Evolutionary conservation across 2,888 invertebrate species (phyloP).

Genomic region (Opisthograptis luteolata): DNA sequence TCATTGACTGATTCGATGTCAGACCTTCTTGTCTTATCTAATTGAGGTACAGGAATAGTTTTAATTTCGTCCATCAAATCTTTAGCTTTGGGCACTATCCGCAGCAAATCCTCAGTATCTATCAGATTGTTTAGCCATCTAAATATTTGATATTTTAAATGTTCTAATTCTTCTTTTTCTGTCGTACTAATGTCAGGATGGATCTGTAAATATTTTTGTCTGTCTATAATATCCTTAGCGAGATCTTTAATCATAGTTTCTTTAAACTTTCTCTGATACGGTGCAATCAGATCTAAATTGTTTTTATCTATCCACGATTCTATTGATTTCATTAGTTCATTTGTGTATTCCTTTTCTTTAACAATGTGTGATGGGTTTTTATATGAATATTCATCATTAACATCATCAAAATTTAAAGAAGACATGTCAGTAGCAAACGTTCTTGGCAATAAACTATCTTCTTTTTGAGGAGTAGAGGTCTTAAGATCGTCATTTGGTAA

Average conservation of each 20-base stretch:
- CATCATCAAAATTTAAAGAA: slow-evolving; percentile 17
- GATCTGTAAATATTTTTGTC: slow-evolving; percentile 60
- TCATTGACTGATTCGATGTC: slow-evolving; percentile 26
- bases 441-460: slow-evolving; percentile 24
- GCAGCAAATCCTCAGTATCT: slow-evolving; percentile 35
- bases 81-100: slow-evolving; percentile 36
- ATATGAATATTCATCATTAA: no score
- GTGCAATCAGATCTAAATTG: slow-evolving; percentile 15
- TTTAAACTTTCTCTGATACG: not conserved
- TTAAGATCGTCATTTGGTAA: slow-evolving; percentile 25
- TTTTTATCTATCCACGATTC: slow-evolving; percentile 42
- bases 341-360: slow-evolving; percentile 36
- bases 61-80: slow-evolving; percentile 42
- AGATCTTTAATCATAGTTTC: slow-evolving; percentile 43
- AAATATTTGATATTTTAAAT: slow-evolving; percentile 68
- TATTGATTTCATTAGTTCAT: slow-evolving; percentile 35
- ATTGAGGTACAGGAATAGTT: slow-evolving; percentile 31
- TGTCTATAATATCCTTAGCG: slow-evolving; percentile 63
- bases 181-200: slow-evolving; percentile 42
- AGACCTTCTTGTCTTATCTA: slow-evolving; percentile 25
- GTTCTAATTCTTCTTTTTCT: slow-evolving; percentile 57
- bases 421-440: slow-evolving; percentile 19
- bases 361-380: slow-evolving; percentile 15
- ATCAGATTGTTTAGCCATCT: slow-evolving; percentile 64
- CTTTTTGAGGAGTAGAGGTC: slow-evolving; percentile 38